phyloP scores from a whole-genome alignment of 2,113 vertebrate species.

The Eurypyga helias region DNA sequence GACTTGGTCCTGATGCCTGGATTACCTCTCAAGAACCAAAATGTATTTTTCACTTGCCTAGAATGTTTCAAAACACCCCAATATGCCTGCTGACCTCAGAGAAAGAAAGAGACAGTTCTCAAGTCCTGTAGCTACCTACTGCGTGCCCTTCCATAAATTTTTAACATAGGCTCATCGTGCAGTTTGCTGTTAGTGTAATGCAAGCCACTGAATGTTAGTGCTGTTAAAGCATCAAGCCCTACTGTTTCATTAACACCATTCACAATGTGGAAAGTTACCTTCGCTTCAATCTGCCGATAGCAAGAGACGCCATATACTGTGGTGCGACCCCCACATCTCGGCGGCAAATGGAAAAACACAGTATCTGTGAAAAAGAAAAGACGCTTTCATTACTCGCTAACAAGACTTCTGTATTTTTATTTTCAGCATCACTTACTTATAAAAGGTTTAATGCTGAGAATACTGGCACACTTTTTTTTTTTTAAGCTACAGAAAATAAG shows the following conservation, averaged over 20 bases:
- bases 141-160: not conserved
- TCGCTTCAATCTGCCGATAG: conserved; percentile 97
- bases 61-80: not conserved
- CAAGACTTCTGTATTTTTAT: not conserved
- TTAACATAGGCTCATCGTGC: not conserved
- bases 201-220: not conserved
- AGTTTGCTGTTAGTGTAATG: not conserved
- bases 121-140: not conserved
- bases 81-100: not conserved
- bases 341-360: conserved; percentile 94
- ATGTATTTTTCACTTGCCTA: not conserved
- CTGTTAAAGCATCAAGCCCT: not conserved
- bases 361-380: conserved; percentile 81
- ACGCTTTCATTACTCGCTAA: not conserved
- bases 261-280: conserved; percentile 78
- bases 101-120: not conserved
- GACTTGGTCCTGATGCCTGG: not conserved
- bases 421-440: not conserved
- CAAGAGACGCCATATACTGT: conserved; percentile 96
- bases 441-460: not conserved
- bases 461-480: not conserved
- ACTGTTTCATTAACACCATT: not conserved
- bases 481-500: not conserved
- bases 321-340: conserved; percentile 82
- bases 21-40: not conserved